Base-by-base conservation (phyloP, 2,888 invertebrate species). In the Coremacera marginata region DNA sequence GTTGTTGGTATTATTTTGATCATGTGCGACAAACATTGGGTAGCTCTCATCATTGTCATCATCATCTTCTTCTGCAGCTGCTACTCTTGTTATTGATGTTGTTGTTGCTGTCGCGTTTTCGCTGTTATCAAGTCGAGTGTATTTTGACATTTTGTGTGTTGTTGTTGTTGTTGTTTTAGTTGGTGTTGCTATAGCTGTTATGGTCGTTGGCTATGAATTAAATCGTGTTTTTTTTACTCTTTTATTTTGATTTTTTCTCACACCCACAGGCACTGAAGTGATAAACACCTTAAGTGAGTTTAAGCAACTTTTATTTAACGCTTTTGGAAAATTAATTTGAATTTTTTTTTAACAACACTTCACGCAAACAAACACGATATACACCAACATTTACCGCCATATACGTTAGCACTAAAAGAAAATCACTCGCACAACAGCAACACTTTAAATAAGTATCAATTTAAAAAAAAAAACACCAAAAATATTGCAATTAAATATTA, bases 61-160 rank as follows among this genome's bases (percentile, higher is more conserved):
- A 51, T 75, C 62, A 70, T 74, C 37, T 11, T 70, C 19, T 65
- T 49, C 22, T n/a, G 60, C 34, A 27, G 57, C 19, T 71, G 34
- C 22, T 71, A 9, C 31, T 55, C 19, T 3, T 67, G 74, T 44
- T 67, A 37, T 19, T 37, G 44, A 7, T 31, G 68, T 4, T 51
- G 67, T 14, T 3, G 62, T 52, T 62, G n/a, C 52, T 34, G 31
- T 49, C 22, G 9, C n/a, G 19, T 72, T 27, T 31, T 51, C 37
- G 25, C 31, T 68, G 27, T 63, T 71, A 57, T 75, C 77, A 19
- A 79, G 77, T 60, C 78, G 19, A 14, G 49, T 67, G 60, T 73
- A 49, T 79, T 77, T 68, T 71, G 77, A 70, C 77, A 70, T 34
- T 75, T 71, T 63, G 76, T 75, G 63, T 76, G 81, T 75, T 57